Evolutionary conservation across 1,140 invertebrate genomes (phyloP), one percentile per base, ranked within the genome.

Genomic region (Cecropterus lyciades): DNA sequence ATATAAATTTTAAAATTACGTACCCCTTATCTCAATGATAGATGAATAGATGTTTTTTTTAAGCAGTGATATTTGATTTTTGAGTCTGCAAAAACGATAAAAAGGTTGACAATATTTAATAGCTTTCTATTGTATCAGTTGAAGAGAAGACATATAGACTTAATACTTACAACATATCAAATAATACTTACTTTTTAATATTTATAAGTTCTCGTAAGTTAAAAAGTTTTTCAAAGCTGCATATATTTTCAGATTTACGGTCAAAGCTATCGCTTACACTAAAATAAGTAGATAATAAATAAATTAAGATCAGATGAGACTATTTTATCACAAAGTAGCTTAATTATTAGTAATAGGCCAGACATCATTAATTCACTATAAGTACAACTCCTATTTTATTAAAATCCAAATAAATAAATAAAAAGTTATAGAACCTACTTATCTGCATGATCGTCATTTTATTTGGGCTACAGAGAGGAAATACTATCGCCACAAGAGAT

Each of bases 11-110:
- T 3, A 15, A 15, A 7, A 45, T 55, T 51, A 40, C 17, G 13
- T 20, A 69, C 67, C 60, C 65, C 48, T 20, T 52, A 53, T 49
- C 20, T 59, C 30, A 7, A 69, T 27, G 8, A 70, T 51, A 3
- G 69, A 66, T 17, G 64, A 63, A 64, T 63, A 70, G 30, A 42
- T 51, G 14, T 48, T 46, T 53, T 13, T 42, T 42, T 64, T 64
- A 2, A 51, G 4, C 42, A 24, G 16, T 0, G 46, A 57, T 14
- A 70, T 8, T 49, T 46, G 69, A 42, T 43, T 17, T 56, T 56
- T 66, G 4, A 70, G 24, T 27, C 69, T 70, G 52, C 40, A 48
- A 51, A 57, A 65, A n/a, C 15, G n/a, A 11, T 14, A 15, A 43
- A 33, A 33, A 33, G 30, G 7, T 33, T 4, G 9, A 8, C 30